A percentile compares a stretch with the other conserved stretches of the same genome.
Evolutionary conservation across 2,888 invertebrate genomes (phyloP).

Genomic region (Cyrtodaria siliqua): DNA sequence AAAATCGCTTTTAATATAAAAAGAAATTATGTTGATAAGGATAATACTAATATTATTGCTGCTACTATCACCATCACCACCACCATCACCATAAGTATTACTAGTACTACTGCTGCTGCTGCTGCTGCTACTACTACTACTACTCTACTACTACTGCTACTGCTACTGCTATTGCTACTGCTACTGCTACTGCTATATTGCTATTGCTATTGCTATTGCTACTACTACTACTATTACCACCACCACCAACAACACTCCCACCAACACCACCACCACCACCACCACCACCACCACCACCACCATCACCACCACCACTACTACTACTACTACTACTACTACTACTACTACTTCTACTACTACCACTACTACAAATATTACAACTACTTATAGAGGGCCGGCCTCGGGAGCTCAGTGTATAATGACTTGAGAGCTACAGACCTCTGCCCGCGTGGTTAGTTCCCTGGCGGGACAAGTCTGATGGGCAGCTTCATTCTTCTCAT

Average conservation of each 20-base stretch:
- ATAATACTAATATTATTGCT: conserved; percentile 9
- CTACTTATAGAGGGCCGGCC: no score
- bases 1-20: no score
- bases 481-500: not conserved
- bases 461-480: no score
- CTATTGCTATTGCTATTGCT: conserved; percentile 49
- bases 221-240: conserved; percentile 51
- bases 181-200: conserved; percentile 54
- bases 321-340: conserved; percentile 47
- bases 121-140: conserved; percentile 50
- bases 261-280: not conserved
- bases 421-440: no score
- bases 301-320: conserved; percentile 49
- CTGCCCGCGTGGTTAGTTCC: not conserved
- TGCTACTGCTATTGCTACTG: conserved; percentile 55
- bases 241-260: conserved; percentile 35
- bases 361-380: no score
- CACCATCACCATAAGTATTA: conserved; percentile 54
- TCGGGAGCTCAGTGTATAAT: no score
- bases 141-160: conserved; percentile 22
- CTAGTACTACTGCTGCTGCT: conserved; percentile 58
- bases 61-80: conserved; percentile 40
- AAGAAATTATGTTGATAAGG: no score
- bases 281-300: conserved; percentile 44
- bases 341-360: conserved; percentile 16